Conservation (phyloP, 2,797 vertebrate species). For the Peromyscus nudipes region DNA sequence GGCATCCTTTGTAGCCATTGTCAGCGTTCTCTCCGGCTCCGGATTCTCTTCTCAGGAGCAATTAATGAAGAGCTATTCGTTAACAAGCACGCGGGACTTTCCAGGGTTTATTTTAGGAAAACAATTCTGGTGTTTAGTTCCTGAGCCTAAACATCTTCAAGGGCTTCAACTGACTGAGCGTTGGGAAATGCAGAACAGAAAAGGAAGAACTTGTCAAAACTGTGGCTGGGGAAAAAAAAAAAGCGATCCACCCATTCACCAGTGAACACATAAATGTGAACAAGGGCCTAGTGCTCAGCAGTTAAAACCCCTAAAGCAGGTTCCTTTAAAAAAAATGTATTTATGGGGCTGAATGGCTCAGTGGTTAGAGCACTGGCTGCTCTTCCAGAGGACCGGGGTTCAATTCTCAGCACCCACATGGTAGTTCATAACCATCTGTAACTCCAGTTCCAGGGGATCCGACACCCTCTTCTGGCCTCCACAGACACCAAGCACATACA, state of each 20-base stretch:
- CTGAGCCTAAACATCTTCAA: conserved; percentile 37
- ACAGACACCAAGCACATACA: not conserved
- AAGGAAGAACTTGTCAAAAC: conserved; percentile 25
- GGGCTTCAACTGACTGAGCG: not conserved
- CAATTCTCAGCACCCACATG: not conserved
- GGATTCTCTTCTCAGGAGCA: not conserved
- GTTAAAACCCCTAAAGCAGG: not conserved
- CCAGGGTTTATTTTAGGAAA: not conserved
- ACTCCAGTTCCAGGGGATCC: not conserved
- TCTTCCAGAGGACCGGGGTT: not conserved
- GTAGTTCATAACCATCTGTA: not conserved
- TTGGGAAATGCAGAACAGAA: not conserved
- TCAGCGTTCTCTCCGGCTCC: not conserved
- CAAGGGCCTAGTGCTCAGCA: not conserved
- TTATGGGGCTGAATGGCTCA: not conserved
- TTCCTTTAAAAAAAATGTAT: not conserved
- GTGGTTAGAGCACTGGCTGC: not conserved
- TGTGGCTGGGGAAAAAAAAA: not conserved
- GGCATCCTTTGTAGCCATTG: not conserved
- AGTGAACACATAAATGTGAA: not conserved
- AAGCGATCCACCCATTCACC: not conserved
- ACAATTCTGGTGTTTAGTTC: not conserved
- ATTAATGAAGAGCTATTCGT: not conserved
- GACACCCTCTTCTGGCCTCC: not conserved
- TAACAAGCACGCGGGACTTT: too few species aligned